Conservation (phyloP, 2,797 vertebrate species). For the Streptopelia turtur region DNA sequence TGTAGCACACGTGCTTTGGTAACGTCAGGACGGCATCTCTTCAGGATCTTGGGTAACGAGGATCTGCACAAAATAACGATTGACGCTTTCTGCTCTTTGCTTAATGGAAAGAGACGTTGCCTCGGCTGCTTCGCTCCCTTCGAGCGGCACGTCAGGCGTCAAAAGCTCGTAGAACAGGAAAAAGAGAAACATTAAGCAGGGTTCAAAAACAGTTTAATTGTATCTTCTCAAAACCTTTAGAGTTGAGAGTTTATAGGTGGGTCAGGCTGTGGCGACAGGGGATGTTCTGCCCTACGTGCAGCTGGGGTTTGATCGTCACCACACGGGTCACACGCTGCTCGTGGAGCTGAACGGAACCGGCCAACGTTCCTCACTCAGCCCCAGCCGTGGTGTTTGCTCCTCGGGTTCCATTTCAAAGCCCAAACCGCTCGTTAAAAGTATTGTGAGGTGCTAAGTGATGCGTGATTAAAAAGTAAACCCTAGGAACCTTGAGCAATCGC, state of each 20-base stretch:
- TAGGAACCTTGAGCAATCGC: conserved; percentile 2
- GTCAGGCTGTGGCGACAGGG: accelerated
- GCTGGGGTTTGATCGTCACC: not conserved
- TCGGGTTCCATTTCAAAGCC: conserved; percentile 2
- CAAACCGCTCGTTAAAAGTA: not conserved
- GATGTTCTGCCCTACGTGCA: not conserved
- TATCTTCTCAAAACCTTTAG: not conserved
- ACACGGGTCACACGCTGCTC: not conserved
- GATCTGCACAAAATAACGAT: not conserved
- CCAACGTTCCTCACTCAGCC: not conserved
- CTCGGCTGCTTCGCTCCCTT: conserved; percentile 9
- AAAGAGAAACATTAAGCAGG: not conserved
- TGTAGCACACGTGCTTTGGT: not conserved
- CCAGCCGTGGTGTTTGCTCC: not conserved
- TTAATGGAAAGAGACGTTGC: conserved; percentile 2
- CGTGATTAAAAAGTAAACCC: conserved; percentile 27
- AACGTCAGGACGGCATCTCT: not conserved
- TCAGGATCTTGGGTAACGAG: not conserved
- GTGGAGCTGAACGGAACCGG: not conserved
- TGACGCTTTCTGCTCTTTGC: not conserved
- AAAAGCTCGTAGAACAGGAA: conserved; percentile 31
- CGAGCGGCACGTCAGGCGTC: not conserved
- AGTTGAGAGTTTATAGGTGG: not conserved
- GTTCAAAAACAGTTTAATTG: conserved; percentile 38
- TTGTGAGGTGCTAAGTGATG: not conserved